These are phyloP conservation scores for Corythornis vintsioides DNA, from an alignment of 2,113 vertebrate species.

Conservation along the genomic window DNA sequence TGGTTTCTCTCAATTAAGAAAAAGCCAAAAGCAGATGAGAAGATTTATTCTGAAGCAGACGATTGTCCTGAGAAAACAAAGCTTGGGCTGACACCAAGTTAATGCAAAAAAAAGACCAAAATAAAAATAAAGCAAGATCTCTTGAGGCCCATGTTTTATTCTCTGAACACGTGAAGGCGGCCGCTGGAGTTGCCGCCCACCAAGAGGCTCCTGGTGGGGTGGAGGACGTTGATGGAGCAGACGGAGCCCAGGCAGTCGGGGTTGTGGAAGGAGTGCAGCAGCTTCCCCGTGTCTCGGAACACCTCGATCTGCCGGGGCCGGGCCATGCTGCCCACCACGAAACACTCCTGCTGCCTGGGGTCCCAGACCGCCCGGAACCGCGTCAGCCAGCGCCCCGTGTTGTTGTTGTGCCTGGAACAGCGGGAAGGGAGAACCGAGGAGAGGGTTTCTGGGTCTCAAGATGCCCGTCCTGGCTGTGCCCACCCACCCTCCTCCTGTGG, in stretches of 20 bases:
- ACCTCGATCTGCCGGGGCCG: slow-evolving; percentile 75
- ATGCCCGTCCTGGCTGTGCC: not conserved
- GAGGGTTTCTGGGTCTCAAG: not conserved
- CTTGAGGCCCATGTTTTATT: not conserved
- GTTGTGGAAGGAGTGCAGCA: slow-evolving; percentile 73
- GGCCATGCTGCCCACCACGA: slow-evolving; percentile 82
- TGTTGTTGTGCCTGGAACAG: slow-evolving; percentile 72
- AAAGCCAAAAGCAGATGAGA: not conserved
- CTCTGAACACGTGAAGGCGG: slow-evolving; percentile 82
- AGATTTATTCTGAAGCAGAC: slow-evolving; percentile 5
- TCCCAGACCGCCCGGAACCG: slow-evolving; percentile 88
- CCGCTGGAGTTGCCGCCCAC: slow-evolving; percentile 85
- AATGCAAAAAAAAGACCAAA: not conserved
- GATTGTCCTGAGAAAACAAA: slow-evolving; percentile 6
- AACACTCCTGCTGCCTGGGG: slow-evolving; percentile 86
- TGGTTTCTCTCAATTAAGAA: no score
- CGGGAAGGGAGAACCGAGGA: not conserved
- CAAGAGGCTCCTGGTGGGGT: slow-evolving; percentile 79
- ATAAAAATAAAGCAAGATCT: not conserved
- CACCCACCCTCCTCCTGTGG: not conserved
- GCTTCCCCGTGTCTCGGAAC: slow-evolving; percentile 78
- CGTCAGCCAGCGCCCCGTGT: slow-evolving; percentile 81
- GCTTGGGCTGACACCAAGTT: not conserved
- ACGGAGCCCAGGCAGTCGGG: slow-evolving; percentile 75
- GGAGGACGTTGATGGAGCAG: slow-evolving; percentile 81